Evolutionary conservation across 92 coral and sea anemone genomes (phyloP).

Genomic region (Ricordea florida): DNA sequence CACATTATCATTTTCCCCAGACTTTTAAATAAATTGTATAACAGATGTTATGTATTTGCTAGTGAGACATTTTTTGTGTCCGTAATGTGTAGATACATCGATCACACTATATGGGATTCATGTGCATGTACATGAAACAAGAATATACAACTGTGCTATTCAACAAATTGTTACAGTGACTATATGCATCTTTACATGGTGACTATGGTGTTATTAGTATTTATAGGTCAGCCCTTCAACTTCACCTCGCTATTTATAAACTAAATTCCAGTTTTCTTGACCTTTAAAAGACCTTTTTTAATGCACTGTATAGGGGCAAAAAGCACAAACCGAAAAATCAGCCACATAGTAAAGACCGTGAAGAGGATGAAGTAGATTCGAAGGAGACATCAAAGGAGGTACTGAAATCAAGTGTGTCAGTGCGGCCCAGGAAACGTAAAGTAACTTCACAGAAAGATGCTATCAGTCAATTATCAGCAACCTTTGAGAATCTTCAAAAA

Average conservation of each 20-base stretch:
- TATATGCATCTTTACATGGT: background rate
- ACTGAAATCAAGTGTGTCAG: slow-evolving; percentile 33
- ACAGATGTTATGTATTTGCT: background rate
- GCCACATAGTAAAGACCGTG: slow-evolving; percentile 3
- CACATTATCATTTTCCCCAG: background rate
- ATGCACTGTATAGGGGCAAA: background rate
- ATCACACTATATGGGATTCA: background rate
- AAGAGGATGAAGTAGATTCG: slow-evolving; percentile 9
- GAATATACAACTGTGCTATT: slow-evolving; percentile 4
- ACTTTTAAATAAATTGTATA: background rate
- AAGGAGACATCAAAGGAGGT: slow-evolving; percentile 8
- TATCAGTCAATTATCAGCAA: slow-evolving; percentile 47
- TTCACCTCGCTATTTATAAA: background rate
- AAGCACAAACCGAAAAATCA: background rate
- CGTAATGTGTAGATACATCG: background rate
- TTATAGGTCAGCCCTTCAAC: slow-evolving; percentile 4
- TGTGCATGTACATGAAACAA: background rate
- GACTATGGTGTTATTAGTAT: background rate
- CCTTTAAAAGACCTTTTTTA: background rate
- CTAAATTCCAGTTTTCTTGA: background rate
- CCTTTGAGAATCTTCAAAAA: slow-evolving; percentile 46
- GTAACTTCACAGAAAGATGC: slow-evolving; percentile 48
- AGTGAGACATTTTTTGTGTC: background rate
- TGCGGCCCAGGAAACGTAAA: slow-evolving; percentile 48
- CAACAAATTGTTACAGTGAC: background rate